Percentiles rank a stretch among this genome's conserved stretches.
These are phyloP conservation scores for Apis florea DNA, from an alignment of 1,140 invertebrate species.

Conservation along the genomic window DNA sequence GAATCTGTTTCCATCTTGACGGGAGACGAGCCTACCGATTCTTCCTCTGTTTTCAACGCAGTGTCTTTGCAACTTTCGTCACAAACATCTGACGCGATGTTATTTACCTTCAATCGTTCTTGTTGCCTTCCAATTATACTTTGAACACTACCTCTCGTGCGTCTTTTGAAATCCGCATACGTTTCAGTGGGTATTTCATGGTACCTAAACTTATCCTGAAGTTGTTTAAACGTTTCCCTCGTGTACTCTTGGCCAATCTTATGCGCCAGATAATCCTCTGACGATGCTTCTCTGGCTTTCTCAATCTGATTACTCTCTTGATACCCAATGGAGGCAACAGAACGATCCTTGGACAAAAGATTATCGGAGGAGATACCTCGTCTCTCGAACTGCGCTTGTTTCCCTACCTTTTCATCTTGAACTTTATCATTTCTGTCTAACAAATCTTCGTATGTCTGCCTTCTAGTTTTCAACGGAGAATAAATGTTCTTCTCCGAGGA, in stretches of 20 bases:
- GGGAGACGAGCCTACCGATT: neutral
- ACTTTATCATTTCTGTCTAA: constrained; percentile 67
- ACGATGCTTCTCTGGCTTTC: constrained; percentile 37
- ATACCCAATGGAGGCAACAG: neutral
- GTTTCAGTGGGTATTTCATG: constrained; percentile 74
- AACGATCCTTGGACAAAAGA: constrained; percentile 58
- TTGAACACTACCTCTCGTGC: constrained; percentile 59
- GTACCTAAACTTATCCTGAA: constrained; percentile 74
- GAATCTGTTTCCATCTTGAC: neutral
- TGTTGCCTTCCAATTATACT: constrained; percentile 45
- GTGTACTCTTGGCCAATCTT: constrained; percentile 46
- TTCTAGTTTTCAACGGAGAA: constrained; percentile 69
- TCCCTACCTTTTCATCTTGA: constrained; percentile 38
- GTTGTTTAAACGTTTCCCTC: constrained; percentile 68
- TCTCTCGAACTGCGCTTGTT: constrained; percentile 64
- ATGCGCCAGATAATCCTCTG: constrained; percentile 40
- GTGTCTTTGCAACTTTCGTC: constrained; percentile 3
- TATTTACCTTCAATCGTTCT: constrained; percentile 23
- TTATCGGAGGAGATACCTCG: constrained; percentile 75
- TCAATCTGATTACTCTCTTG: constrained; percentile 19
- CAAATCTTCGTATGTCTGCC: constrained; percentile 71
- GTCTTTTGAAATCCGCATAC: constrained; percentile 75
- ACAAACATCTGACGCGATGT: neutral
- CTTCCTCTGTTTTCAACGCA: neutral
- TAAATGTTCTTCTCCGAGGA: constrained; percentile 27